Evolutionary conservation across 2,888 invertebrate genomes (phyloP).

Genomic region (Netelia fuscicornis): DNA sequence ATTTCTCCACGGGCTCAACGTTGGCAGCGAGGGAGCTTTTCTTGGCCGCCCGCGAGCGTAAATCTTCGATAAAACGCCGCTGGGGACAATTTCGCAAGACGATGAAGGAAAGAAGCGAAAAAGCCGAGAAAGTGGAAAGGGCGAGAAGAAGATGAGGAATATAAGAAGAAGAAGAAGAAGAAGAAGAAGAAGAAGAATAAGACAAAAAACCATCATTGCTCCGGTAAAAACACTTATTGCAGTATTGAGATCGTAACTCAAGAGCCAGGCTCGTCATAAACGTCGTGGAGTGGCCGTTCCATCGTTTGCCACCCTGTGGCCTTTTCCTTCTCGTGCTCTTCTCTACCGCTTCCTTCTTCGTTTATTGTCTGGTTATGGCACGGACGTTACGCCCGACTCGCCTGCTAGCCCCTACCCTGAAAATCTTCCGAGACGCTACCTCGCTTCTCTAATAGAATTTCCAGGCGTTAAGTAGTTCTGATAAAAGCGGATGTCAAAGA

Average conservation of each 20-base stretch:
- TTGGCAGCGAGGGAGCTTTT: slow-evolving; percentile 5
- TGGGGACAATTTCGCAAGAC: slow-evolving; percentile 47
- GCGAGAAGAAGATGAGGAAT: slow-evolving; percentile 27
- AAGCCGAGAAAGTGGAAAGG: slow-evolving; percentile 31
- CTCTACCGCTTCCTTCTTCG: slow-evolving; percentile 62
- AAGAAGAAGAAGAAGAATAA: slow-evolving; percentile 7
- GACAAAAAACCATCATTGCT: slow-evolving; percentile 72
- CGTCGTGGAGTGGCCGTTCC: slow-evolving; percentile 75
- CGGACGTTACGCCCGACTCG: slow-evolving; percentile 36
- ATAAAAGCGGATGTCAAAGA: background rate
- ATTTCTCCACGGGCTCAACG: slow-evolving; percentile 78
- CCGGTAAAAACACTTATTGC: slow-evolving; percentile 82
- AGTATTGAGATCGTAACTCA: slow-evolving; percentile 84
- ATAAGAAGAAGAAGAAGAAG: slow-evolving; percentile 17
- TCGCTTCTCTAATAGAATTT: slow-evolving; percentile 29
- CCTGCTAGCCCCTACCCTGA: slow-evolving; percentile 63
- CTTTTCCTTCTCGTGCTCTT: slow-evolving; percentile 59
- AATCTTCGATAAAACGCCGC: slow-evolving; percentile 63
- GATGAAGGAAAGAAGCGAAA: slow-evolving; percentile 15
- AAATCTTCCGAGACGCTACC: slow-evolving; percentile 56
- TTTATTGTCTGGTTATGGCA: slow-evolving; percentile 51
- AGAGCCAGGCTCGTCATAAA: slow-evolving; percentile 81
- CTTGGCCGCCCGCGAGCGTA: slow-evolving; percentile 44
- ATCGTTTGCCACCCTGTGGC: slow-evolving; percentile 64
- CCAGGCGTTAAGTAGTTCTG: background rate